Base-by-base conservation (phyloP, 2,113 vertebrate species). In the Hipposideros armiger region DNA sequence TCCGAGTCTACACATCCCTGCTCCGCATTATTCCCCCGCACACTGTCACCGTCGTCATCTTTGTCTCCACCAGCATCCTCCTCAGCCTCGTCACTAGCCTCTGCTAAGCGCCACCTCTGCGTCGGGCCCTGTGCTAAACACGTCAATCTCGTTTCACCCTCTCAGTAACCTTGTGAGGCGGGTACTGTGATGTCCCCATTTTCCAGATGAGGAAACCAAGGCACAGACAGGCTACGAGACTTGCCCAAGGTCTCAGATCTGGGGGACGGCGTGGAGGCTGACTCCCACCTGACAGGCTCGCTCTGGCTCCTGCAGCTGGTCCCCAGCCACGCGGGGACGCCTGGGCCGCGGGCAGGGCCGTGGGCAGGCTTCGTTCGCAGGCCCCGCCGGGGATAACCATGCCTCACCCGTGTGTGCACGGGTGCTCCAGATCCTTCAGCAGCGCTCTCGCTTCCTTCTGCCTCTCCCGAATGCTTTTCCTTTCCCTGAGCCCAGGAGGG, bases 11-110 rank as follows among this genome's bases (percentile, higher is more conserved):
- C 1, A 1, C 66, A n/a, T 17, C n/a, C 66, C 78, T 50, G 64
- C 40, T 28, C 50, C 22, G 73, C 4, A 2, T 54, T 47, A 15
- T 67, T 56, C 50, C 58, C 58, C 20, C 66, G 14, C 2, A 16
- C 3, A 4, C 0, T 7, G 5, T 50, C 40, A 20, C 11, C 52
- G 1, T 36, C 0, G 0, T 47, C 28, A 0, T 20, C 36, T 32
- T 40, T 67, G 22, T n/a, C 54, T 22, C 42, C 30, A 45, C 42
- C 64, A 6, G 60, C 58, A 32, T 54, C 84, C 11, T 30, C 56
- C 5, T n/a, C 22, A 26, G 10, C 36, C 6, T 56, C 70, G 5
- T 36, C 72, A 22, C 50, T 28, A 56, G 91, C 32, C 47, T 69
- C 4, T 28, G 32, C 16, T 5, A 24, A 84, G 40, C 13, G 0